Evolutionary conservation across 2,888 invertebrate species (phyloP).

Genomic region (Criorhina ranunculi): DNA sequence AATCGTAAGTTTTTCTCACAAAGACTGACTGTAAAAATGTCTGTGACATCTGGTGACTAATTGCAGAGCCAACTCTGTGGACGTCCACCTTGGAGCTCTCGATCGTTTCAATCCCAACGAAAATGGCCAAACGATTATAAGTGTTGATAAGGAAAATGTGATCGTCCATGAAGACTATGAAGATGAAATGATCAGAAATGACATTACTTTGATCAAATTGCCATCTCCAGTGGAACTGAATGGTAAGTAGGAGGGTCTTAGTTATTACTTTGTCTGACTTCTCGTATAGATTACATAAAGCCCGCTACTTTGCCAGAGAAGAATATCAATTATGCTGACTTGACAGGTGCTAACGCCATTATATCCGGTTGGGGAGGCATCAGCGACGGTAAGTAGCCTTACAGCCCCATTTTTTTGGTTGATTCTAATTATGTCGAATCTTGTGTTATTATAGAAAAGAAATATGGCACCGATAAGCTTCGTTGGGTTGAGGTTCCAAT

Average conservation of each 20-base stretch:
- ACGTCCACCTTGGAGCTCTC: constrained; percentile 80
- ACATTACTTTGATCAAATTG: constrained; percentile 84
- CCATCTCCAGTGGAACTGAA: constrained; percentile 82
- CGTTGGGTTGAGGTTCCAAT: constrained; percentile 78
- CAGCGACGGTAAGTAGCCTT: constrained; percentile 79
- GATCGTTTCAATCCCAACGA: constrained; percentile 79
- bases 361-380: constrained; percentile 85
- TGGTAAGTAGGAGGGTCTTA: constrained; percentile 79
- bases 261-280: background rate
- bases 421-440: too few relatives aligned
- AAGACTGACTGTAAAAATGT: too few relatives aligned
- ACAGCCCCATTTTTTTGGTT: too few relatives aligned
- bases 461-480: constrained; percentile 77
- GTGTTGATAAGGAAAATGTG: constrained; percentile 77
- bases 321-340: constrained; percentile 78
- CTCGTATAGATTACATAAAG: constrained; percentile 77
- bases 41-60: too few relatives aligned
- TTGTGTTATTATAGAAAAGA: too few relatives aligned
- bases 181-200: constrained; percentile 81
- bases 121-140: constrained; percentile 78
- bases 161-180: constrained; percentile 83
- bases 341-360: constrained; percentile 79
- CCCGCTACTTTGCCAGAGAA: constrained; percentile 79
- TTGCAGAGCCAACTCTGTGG: constrained; percentile 79
- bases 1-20: constrained; percentile 51